Evolutionary conservation across 2,113 vertebrate genomes (phyloP).

Genomic region (Mola mola): DNA sequence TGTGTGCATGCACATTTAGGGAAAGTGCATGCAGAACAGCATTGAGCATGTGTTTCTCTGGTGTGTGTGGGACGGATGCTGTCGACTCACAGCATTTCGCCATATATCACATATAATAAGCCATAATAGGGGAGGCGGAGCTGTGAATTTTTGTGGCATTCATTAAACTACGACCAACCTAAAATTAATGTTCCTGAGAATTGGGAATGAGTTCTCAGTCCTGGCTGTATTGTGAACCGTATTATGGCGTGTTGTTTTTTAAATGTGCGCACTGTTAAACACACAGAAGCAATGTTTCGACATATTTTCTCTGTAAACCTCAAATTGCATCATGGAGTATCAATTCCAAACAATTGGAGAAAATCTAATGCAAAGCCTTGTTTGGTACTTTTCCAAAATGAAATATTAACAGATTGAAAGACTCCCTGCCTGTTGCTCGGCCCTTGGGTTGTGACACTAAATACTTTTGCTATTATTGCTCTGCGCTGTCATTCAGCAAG

Average conservation of each 20-base stretch:
- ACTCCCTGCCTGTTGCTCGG: conserved; percentile 13
- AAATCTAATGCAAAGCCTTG: neutral
- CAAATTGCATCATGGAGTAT: conserved; percentile 14
- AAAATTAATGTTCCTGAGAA: conserved; percentile 51
- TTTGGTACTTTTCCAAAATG: conserved; percentile 8
- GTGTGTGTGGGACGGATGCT: conserved; percentile 29
- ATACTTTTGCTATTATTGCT: conserved; percentile 68
- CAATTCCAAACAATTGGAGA: neutral
- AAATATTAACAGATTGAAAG: conserved; percentile 17
- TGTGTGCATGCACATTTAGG: too few relatives aligned
- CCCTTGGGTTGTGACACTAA: conserved; percentile 52
- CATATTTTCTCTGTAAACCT: conserved; percentile 21
- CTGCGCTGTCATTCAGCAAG: conserved; percentile 21
- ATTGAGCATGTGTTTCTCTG: neutral
- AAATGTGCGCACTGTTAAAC: neutral
- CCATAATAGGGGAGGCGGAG: neutral
- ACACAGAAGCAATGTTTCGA: conserved; percentile 16
- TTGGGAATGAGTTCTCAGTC: neutral
- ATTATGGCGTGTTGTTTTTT: neutral
- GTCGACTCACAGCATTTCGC: conserved; percentile 46
- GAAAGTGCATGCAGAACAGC: conserved; percentile 8
- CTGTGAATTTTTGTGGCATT: conserved; percentile 66
- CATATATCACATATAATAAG: neutral
- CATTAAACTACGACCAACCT: conserved; percentile 71
- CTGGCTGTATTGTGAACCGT: neutral